Percentiles rank a stretch among this genome's conserved stretches.
phyloP scores from a whole-genome alignment of 1,140 invertebrate species.

The Philaenus spumarius region DNA sequence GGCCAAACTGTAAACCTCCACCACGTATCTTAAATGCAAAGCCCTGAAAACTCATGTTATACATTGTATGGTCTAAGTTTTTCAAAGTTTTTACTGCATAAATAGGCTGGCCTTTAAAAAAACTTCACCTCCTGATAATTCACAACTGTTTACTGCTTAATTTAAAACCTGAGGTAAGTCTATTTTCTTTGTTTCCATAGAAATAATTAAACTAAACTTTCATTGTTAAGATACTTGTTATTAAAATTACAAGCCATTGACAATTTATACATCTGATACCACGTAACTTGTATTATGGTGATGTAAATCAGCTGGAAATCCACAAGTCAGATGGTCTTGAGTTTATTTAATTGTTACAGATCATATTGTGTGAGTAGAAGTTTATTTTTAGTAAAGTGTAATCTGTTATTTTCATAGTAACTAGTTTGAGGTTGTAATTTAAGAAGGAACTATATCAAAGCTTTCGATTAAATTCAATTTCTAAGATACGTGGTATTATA shows the following conservation, averaged over 20 bases:
- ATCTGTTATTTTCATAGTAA: background rate
- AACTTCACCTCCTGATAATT: too few relatives aligned
- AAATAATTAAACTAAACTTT: background rate
- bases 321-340: too few relatives aligned
- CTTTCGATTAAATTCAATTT: background rate
- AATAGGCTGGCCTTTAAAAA: too few relatives aligned
- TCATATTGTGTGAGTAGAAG: background rate
- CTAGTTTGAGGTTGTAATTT: constrained; percentile 2
- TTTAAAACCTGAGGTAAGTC: background rate
- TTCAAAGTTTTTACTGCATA: too few relatives aligned
- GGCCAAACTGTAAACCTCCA: too few relatives aligned
- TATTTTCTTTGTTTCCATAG: background rate
- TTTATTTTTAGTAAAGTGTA: background rate
- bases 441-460: background rate
- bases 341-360: too few relatives aligned
- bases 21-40: too few relatives aligned
- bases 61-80: too few relatives aligned
- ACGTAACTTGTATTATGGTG: background rate
- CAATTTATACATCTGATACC: background rate
- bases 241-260: background rate
- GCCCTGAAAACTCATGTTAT: too few relatives aligned
- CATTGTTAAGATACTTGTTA: background rate
- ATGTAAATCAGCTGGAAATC: background rate
- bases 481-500: too few relatives aligned
- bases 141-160: too few relatives aligned